Percentiles rank a stretch among this genome's conserved stretches.
Conservation (phyloP, 2,888 invertebrate species). For the Stegana nigrithorax region DNA sequence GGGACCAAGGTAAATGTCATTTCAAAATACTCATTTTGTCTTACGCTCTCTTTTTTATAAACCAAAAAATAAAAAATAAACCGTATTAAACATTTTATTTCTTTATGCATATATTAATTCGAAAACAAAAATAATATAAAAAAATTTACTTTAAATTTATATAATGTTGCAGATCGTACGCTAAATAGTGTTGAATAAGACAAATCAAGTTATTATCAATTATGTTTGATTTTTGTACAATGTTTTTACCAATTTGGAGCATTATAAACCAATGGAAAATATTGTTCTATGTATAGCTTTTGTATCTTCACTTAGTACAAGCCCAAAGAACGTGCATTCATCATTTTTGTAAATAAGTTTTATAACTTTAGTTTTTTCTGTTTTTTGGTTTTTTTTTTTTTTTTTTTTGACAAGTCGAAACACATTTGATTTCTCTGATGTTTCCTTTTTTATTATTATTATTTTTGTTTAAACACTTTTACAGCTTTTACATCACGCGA, state of each 20-base stretch:
- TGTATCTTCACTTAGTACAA: neutral
- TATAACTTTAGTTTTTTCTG: conserved; percentile 23
- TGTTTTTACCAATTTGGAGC: too few species aligned
- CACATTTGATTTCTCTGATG: too few species aligned
- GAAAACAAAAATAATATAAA: neutral
- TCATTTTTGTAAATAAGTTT: conserved; percentile 5
- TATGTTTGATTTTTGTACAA: neutral
- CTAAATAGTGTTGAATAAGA: too few species aligned
- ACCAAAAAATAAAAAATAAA: too few species aligned
- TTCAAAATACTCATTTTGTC: conserved; percentile 26
- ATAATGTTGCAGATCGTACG: neutral
- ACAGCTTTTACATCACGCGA: conserved; percentile 67
- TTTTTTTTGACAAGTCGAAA: too few species aligned
- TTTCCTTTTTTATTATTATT: conserved; percentile 31
- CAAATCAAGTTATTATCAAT: too few species aligned
- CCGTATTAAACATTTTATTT: neutral
- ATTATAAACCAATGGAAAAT: too few species aligned
- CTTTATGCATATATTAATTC: neutral
- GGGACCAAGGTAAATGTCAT: conserved; percentile 66
- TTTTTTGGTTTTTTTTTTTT: conserved; percentile 23
- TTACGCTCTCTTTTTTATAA: conserved; percentile 24
- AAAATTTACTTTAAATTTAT: neutral
- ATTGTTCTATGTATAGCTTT: neutral
- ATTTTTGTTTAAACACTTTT: conserved; percentile 57
- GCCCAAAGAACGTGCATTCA: neutral